These are phyloP conservation scores for Lepisosteus oculatus DNA, from an alignment of 2,113 vertebrate species.

Conservation along the genomic window DNA sequence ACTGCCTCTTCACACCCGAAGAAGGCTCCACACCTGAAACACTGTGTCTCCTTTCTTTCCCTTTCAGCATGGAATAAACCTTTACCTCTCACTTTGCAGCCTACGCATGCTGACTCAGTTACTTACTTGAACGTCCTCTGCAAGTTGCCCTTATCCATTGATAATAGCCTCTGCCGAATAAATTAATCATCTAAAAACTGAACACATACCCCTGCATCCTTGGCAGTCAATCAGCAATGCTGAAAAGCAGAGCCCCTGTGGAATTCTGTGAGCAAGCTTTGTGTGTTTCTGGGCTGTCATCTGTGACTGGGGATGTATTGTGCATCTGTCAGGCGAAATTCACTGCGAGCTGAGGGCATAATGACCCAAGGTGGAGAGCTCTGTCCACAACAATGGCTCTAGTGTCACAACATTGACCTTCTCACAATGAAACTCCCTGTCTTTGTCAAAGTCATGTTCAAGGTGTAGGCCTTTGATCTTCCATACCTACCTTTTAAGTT, in stretches of 20 bases:
- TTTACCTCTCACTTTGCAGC: too few relatives aligned
- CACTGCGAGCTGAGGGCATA: slow-evolving; percentile 28
- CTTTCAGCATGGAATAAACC: too few relatives aligned
- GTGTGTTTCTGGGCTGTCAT: slow-evolving; percentile 48
- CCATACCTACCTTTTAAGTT: slow-evolving; percentile 35
- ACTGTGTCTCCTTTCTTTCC: too few relatives aligned
- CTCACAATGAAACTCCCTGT: slow-evolving; percentile 59
- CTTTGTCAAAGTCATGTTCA: slow-evolving; percentile 51
- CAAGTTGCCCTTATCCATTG: too few relatives aligned
- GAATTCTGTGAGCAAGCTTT: slow-evolving; percentile 11
- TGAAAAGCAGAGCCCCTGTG: background rate
- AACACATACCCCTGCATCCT: too few relatives aligned
- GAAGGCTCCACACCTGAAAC: too few relatives aligned
- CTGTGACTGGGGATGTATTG: slow-evolving; percentile 50
- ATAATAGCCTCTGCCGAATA: too few relatives aligned
- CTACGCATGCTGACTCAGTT: too few relatives aligned
- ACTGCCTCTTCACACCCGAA: too few relatives aligned
- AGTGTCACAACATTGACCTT: slow-evolving; percentile 34
- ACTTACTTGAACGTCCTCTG: too few relatives aligned
- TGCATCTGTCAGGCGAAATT: slow-evolving; percentile 28
- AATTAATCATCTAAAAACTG: too few relatives aligned
- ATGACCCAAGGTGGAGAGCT: slow-evolving; percentile 41
- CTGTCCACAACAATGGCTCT: slow-evolving; percentile 19
- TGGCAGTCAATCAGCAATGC: too few relatives aligned
- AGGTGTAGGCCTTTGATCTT: slow-evolving; percentile 54